A percentile compares a stretch with the other conserved stretches of the same genome.
Evolutionary conservation across 2,888 invertebrate genomes (phyloP).

Genomic region (Nephrotoma appendiculata): DNA sequence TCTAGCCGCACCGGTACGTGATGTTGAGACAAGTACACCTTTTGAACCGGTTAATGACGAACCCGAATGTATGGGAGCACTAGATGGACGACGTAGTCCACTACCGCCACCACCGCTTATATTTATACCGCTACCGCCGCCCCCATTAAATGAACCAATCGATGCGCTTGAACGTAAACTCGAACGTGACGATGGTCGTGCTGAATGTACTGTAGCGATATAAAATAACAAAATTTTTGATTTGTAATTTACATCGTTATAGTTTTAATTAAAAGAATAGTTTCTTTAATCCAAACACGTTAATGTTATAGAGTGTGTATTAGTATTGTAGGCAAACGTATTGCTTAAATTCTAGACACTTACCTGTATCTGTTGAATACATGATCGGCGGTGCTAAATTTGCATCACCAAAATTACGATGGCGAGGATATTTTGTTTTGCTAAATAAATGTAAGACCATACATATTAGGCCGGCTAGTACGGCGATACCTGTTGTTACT

Average conservation of each 20-base stretch:
- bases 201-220: slow-evolving; percentile 41
- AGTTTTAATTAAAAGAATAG: neutral
- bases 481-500: slow-evolving; percentile 71
- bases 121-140: slow-evolving; percentile 1
- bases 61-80: slow-evolving; percentile 36
- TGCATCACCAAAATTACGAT: slow-evolving; percentile 69
- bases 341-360: neutral
- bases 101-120: slow-evolving; percentile 1
- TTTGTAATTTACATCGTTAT: neutral
- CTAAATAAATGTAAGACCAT: slow-evolving; percentile 76
- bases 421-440: slow-evolving; percentile 42
- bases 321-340: neutral
- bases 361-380: slow-evolving; percentile 76
- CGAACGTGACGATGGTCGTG: slow-evolving; percentile 43
- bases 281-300: neutral
- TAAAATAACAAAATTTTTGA: slow-evolving; percentile 3
- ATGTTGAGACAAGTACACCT: slow-evolving; percentile 59
- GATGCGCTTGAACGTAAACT: slow-evolving; percentile 43
- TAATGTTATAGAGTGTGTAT: neutral
- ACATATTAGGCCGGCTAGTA: slow-evolving; percentile 74
- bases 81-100: slow-evolving; percentile 35
- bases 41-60: slow-evolving; percentile 38
- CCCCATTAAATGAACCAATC: slow-evolving; percentile 29
- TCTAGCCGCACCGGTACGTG: slow-evolving; percentile 86
- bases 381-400: slow-evolving; percentile 71